Evolutionary conservation across 2,888 invertebrate genomes (phyloP).

Genomic region (Hypomecis atomaria): DNA sequence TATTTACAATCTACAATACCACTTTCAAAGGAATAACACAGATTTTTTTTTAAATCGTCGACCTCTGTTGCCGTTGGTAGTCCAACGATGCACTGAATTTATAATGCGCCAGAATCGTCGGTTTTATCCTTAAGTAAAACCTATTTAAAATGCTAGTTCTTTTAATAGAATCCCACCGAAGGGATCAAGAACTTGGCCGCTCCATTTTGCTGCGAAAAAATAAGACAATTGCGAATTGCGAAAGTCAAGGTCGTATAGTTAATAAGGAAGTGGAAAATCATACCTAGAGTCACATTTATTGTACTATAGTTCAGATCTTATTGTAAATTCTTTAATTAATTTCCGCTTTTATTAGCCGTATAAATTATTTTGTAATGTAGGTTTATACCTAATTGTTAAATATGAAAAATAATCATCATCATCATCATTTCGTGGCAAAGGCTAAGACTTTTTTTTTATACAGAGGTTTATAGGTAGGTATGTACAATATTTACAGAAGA

Average conservation of each 20-base stretch:
- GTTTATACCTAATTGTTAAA: background rate
- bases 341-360: slow-evolving; percentile 11
- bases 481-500: too few relatives aligned
- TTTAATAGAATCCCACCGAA: slow-evolving; percentile 8
- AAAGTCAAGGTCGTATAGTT: slow-evolving; percentile 33
- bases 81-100: too few relatives aligned
- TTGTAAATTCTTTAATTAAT: slow-evolving; percentile 17
- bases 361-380: background rate
- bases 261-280: slow-evolving; percentile 28
- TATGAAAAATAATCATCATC: too few relatives aligned
- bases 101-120: too few relatives aligned
- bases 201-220: slow-evolving; percentile 9
- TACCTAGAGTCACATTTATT: slow-evolving; percentile 15
- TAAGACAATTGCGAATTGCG: slow-evolving; percentile 24
- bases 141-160: background rate
- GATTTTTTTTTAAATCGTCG: too few relatives aligned
- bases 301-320: slow-evolving; percentile 13
- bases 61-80: too few relatives aligned
- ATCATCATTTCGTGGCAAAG: too few relatives aligned
- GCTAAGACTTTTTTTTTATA: too few relatives aligned
- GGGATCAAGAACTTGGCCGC: slow-evolving; percentile 11
- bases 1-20: too few relatives aligned
- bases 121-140: too few relatives aligned
- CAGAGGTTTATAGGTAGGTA: too few relatives aligned
- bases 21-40: too few relatives aligned